Evolutionary conservation across 2,797 vertebrate genomes (phyloP).

Genomic region (Myioborus miniatus): DNA sequence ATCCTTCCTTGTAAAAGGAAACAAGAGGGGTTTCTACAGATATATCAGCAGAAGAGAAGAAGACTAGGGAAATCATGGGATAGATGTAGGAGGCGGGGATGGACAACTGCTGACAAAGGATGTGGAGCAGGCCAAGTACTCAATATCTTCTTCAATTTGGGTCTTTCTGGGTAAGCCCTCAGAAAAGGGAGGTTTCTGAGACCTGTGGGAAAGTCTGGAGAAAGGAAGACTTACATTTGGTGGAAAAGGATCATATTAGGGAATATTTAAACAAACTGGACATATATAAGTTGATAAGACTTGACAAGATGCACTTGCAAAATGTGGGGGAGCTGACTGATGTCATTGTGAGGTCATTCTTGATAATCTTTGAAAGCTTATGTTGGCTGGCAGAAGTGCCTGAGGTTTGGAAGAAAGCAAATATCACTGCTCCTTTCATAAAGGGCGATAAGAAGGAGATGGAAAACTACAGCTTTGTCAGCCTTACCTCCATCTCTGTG

Average conservation of each 20-base stretch:
- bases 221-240: neutral
- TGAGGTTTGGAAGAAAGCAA: neutral
- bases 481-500: neutral
- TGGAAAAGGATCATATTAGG: neutral
- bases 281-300: neutral
- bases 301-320: neutral
- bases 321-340: neutral
- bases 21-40: neutral
- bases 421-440: neutral
- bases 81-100: rapidly evolving
- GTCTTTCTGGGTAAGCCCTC: neutral
- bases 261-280: neutral
- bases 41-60: neutral
- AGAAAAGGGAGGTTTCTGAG: neutral
- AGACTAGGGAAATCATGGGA: neutral
- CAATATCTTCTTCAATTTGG: neutral
- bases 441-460: neutral
- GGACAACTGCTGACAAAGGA: neutral
- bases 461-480: neutral
- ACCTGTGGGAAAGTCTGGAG: neutral
- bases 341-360: neutral
- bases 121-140: neutral
- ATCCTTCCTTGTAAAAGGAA: neutral
- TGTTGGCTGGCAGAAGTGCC: neutral
- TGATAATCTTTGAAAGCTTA: neutral